Percentiles rank a stretch among this genome's conserved stretches.
phyloP scores from a whole-genome alignment of 2,797 vertebrate genomes.

The Trematomus bernacchii region DNA sequence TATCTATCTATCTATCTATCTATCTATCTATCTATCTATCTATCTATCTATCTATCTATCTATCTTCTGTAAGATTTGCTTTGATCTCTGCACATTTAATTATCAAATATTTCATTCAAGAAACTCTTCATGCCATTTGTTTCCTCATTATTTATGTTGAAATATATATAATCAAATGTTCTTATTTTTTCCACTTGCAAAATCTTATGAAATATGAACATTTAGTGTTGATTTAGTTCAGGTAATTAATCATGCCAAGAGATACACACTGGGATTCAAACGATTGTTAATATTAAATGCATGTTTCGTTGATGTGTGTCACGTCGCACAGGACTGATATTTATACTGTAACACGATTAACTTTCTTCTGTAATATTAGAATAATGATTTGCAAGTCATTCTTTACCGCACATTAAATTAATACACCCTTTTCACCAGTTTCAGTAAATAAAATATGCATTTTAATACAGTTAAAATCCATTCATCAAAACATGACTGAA shows the following conservation, averaged over 20 bases:
- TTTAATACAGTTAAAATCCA: conserved; percentile 26
- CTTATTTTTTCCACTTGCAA: conserved; percentile 5
- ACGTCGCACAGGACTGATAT: neutral
- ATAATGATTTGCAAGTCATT: conserved; percentile 2
- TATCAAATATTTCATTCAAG: too few species aligned
- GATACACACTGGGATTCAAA: neutral
- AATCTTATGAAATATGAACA: neutral
- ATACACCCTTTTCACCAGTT: conserved; percentile 10
- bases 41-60: too few species aligned
- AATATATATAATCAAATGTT: neutral
- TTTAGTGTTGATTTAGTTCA: neutral
- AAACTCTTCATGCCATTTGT: conserved; percentile 25
- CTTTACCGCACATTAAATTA: neutral
- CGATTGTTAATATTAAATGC: neutral
- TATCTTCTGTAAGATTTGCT: too few species aligned
- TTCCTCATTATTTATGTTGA: conserved; percentile 15
- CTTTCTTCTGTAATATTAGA: neutral
- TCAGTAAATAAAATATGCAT: conserved; percentile 24
- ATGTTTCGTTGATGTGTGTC: conserved; percentile 1
- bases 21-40: too few species aligned
- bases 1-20: too few species aligned
- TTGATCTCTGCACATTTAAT: too few species aligned
- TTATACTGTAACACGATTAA: neutral
- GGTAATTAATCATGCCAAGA: neutral
- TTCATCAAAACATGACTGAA: conserved; percentile 32